These are phyloP conservation scores for Apamea sordens DNA, from an alignment of 2,888 invertebrate genomes.

Conservation along the genomic window DNA sequence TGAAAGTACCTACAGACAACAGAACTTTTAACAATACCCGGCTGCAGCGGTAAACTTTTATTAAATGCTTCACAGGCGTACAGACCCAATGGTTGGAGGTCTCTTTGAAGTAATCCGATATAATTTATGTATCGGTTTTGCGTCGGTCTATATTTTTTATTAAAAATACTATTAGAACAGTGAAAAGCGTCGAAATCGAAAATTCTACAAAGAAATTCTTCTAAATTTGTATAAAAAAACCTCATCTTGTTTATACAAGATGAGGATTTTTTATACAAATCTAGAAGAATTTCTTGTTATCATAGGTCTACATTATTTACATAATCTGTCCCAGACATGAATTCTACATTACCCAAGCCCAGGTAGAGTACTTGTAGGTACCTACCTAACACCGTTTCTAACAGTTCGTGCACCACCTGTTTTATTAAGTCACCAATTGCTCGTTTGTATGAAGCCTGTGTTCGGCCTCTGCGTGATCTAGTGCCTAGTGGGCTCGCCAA, in stretches of 20 bases:
- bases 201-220: background rate
- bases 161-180: background rate
- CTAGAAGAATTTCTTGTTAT: no score
- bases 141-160: constrained; percentile 9
- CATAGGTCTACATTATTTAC: constrained; percentile 10
- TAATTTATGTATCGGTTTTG: constrained; percentile 41
- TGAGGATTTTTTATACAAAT: no score
- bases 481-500: constrained; percentile 18
- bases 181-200: background rate
- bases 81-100: constrained; percentile 39
- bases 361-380: constrained; percentile 10
- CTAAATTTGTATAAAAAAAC: background rate
- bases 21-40: constrained; percentile 64
- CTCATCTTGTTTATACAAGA: no score
- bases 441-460: constrained; percentile 57
- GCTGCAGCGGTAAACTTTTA: constrained; percentile 63
- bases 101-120: constrained; percentile 38
- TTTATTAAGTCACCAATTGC: constrained; percentile 47
- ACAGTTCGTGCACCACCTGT: constrained; percentile 35
- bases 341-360: constrained; percentile 22
- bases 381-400: constrained; percentile 1
- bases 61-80: constrained; percentile 63
- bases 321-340: constrained; percentile 36
- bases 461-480: constrained; percentile 45
- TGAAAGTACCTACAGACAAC: constrained; percentile 50